phyloP scores from a whole-genome alignment of 2,888 invertebrate genomes.

The Amiota mariae region DNA sequence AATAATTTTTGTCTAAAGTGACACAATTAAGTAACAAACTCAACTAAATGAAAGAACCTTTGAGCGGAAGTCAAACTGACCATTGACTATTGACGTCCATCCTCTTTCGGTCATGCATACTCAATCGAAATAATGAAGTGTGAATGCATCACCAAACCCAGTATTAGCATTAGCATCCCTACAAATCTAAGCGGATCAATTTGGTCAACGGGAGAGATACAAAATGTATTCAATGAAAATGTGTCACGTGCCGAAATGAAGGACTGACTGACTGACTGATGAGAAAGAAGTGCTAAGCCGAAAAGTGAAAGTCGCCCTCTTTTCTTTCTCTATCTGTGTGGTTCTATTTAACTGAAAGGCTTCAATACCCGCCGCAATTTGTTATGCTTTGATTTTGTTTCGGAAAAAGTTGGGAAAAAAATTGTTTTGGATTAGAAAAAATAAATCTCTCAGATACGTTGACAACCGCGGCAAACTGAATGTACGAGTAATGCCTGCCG shows the following conservation, averaged over 20 bases:
- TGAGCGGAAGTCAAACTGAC: constrained; percentile 41
- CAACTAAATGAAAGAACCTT: constrained; percentile 28
- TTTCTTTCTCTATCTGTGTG: constrained; percentile 19
- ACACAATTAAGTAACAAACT: constrained; percentile 55
- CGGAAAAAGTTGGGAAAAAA: constrained; percentile 51
- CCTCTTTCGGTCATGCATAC: constrained; percentile 31
- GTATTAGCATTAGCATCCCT: constrained; percentile 12
- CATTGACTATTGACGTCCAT: constrained; percentile 42
- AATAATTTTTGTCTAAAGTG: constrained; percentile 56
- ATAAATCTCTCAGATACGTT: constrained; percentile 51
- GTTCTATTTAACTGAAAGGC: constrained; percentile 15
- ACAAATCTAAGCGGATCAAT: constrained; percentile 56
- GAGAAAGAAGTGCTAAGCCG: constrained; percentile 10
- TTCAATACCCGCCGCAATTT: constrained; percentile 49
- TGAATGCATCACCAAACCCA: constrained; percentile 48
- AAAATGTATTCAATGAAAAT: constrained; percentile 51
- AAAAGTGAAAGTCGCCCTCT: constrained; percentile 27
- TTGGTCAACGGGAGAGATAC: constrained; percentile 37
- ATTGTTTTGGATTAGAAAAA: constrained; percentile 19
- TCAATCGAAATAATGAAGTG: constrained; percentile 58
- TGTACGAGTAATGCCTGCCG: background rate
- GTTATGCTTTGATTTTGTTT: constrained; percentile 63
- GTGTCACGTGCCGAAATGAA: constrained; percentile 56
- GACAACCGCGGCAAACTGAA: constrained; percentile 21
- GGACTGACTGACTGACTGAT: constrained; percentile 43